A percentile compares a stretch with the other conserved stretches of the same genome.
phyloP scores from a whole-genome alignment of 2,888 invertebrate genomes.

The Diaphora mendica region DNA sequence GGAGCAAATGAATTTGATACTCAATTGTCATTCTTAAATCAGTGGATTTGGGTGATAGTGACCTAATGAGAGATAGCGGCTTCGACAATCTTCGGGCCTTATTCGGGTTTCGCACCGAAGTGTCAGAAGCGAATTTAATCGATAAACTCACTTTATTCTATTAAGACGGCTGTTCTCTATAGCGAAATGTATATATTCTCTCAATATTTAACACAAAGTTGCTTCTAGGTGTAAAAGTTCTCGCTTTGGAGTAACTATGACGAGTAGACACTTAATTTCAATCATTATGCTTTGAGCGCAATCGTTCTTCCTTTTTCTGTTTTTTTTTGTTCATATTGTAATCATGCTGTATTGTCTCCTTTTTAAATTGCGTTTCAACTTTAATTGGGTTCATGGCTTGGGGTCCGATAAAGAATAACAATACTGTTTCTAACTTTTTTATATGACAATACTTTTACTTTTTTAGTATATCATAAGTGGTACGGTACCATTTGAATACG shows the following conservation, averaged over 20 bases:
- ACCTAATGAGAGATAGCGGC: slow-evolving; percentile 34
- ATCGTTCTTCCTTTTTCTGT: neutral
- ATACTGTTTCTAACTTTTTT: neutral
- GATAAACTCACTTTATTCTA: neutral
- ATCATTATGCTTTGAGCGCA: too few relatives aligned
- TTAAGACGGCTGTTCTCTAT: neutral
- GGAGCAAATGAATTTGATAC: slow-evolving; percentile 40
- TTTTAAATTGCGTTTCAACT: neutral
- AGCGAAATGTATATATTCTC: neutral
- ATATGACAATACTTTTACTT: neutral
- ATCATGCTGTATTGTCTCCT: neutral
- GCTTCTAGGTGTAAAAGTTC: neutral
- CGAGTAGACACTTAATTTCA: too few relatives aligned
- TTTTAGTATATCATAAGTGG: neutral
- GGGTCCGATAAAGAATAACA: neutral
- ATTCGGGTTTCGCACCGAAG: neutral
- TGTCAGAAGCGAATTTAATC: neutral
- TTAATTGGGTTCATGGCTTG: neutral
- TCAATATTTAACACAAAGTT: neutral
- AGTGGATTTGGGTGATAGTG: slow-evolving; percentile 41
- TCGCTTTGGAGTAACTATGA: neutral
- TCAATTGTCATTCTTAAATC: slow-evolving; percentile 40
- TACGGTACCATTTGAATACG: neutral
- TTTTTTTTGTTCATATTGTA: neutral
- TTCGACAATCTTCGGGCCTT: slow-evolving; percentile 18